Percentiles rank a stretch among this genome's conserved stretches.
Conservation (phyloP, 2,888 invertebrate species). For the Pyrgus malvae region DNA sequence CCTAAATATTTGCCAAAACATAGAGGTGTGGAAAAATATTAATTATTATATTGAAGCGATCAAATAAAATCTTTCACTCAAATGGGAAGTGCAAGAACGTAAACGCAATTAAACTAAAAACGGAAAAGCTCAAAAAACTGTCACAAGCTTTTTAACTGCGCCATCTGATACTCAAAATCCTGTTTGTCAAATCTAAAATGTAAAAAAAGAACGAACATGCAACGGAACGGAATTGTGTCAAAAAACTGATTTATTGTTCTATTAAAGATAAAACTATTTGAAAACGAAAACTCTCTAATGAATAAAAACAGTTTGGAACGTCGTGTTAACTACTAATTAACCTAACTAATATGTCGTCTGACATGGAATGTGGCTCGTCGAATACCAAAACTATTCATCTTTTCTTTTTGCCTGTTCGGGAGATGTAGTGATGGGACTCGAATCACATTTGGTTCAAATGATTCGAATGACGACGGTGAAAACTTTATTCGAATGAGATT, state of each 20-base stretch:
- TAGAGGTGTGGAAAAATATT: no score
- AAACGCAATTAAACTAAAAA: constrained; percentile 1
- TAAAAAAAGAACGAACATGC: constrained; percentile 44
- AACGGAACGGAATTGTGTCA: constrained; percentile 68
- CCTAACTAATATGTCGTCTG: constrained; percentile 56
- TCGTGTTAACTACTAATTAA: constrained; percentile 67
- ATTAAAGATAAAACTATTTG: constrained; percentile 47
- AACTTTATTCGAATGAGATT: no score
- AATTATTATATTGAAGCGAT: no score
- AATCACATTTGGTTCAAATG: no score
- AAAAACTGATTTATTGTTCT: constrained; percentile 69
- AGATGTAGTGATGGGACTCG: no score
- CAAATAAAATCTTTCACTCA: no score
- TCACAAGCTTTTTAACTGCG: constrained; percentile 7
- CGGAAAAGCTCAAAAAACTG: constrained; percentile 16
- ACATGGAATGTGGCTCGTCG: constrained; percentile 52
- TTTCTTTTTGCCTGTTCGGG: constrained; percentile 34
- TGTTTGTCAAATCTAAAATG: constrained; percentile 67
- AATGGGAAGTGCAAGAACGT: background rate
- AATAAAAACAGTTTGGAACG: constrained; percentile 36
- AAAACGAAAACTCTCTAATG: constrained; percentile 34
- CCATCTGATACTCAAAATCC: constrained; percentile 66
- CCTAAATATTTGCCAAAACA: no score
- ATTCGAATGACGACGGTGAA: no score
- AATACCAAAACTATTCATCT: constrained; percentile 48